Percentiles rank a stretch among this genome's conserved stretches.
These are phyloP conservation scores for Hylomyscus alleni DNA, from an alignment of 2,797 vertebrate genomes.

Conservation along the genomic window DNA sequence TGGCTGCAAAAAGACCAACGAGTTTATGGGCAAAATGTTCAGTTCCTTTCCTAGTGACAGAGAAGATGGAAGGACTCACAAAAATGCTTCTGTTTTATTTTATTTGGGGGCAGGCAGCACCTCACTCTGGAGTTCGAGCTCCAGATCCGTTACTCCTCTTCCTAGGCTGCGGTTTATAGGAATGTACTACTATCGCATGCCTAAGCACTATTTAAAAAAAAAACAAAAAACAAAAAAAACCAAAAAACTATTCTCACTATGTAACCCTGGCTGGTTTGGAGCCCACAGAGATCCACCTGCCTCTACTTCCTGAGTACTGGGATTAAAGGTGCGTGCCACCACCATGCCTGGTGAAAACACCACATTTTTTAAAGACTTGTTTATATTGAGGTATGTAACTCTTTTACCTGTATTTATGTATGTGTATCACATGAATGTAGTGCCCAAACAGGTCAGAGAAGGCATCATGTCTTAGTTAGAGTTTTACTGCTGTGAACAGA, in stretches of 20 bases:
- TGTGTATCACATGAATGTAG: not conserved
- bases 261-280: no score
- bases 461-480: no score
- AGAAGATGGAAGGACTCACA: slow-evolving; percentile 80
- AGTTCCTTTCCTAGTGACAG: slow-evolving; percentile 68
- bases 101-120: not conserved
- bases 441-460: not conserved
- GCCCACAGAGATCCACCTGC: not conserved
- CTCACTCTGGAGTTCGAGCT: not conserved
- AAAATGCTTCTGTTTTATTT: slow-evolving; percentile 56
- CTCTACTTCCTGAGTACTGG: not conserved
- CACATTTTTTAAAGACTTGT: not conserved
- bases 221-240: no score
- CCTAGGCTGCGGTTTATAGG: not conserved
- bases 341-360: not conserved
- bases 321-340: not conserved
- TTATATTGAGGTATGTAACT: not conserved
- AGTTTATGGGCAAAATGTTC: slow-evolving; percentile 72
- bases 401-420: not conserved
- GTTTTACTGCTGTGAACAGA: no score
- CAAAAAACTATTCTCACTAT: not conserved
- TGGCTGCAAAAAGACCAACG: slow-evolving; percentile 74
- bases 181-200: not conserved
- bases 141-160: not conserved
- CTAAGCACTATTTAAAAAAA: not conserved